Conservation (phyloP, 1,140 invertebrate species). For the Drosophila kepulauana region DNA sequence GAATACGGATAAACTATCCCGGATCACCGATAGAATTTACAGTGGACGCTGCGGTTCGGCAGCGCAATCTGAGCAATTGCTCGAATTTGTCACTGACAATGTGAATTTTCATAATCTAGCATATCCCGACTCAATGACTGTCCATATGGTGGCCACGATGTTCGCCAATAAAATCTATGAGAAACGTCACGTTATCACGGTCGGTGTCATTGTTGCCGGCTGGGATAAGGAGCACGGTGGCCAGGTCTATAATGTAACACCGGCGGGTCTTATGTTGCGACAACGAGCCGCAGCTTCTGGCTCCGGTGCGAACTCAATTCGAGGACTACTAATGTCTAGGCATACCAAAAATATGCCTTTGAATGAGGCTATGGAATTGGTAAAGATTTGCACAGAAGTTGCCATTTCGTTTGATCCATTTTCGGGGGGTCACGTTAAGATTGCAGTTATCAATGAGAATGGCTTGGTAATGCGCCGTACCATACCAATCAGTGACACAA, state of each 20-base stretch:
- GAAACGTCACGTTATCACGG: background rate
- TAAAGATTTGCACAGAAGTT: background rate
- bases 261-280: background rate
- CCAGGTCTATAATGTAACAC: background rate
- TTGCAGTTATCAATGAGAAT: background rate
- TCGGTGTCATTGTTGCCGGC: background rate
- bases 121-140: background rate
- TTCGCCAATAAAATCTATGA: background rate
- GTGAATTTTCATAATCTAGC: background rate
- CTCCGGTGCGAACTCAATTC: background rate
- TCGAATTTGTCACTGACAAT: background rate
- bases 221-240: background rate
- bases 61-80: background rate
- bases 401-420: background rate
- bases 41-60: background rate
- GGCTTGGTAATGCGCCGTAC: background rate
- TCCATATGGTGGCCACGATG: background rate
- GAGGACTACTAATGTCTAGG: background rate
- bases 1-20: background rate
- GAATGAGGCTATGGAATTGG: background rate
- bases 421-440: background rate
- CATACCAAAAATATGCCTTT: background rate
- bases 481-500: background rate
- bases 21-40: background rate
- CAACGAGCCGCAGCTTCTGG: background rate